Base-by-base conservation (phyloP, 2,113 vertebrate genomes). In the Egretta garzetta region DNA sequence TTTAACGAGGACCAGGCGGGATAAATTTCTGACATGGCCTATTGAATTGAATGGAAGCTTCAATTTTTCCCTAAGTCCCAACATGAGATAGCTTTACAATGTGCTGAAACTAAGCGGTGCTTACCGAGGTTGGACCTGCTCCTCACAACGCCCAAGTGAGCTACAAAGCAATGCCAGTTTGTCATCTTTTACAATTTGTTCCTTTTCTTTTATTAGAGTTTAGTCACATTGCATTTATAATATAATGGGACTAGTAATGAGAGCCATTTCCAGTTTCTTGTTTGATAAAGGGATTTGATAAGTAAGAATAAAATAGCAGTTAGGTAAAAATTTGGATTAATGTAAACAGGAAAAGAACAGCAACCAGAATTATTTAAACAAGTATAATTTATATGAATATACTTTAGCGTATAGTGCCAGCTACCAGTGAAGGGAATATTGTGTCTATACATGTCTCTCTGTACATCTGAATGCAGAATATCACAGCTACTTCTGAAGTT, bases 1-100 rank as follows among this genome's bases (percentile, higher is more conserved):
- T 83, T 93, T 90, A 90, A 93, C 59, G 92, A 94, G 93, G 88
- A 82, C 45, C 58, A 90, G 86, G 55, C 74, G 86, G 85, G 60
- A 50, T 80, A 3, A 27, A 77, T 88, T 88, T 92, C 80, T 76
- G 45, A 33, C 35, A 2, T 16, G 33, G 19, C n/a, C 41, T 33
- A 3, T 30, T 55, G 72, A 28, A 28, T 71, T 92, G 74, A 77
- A 73, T 63, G 18, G 75, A 88, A 86, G 32, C 37, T 82, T 93
- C 75, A 63, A 2, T 90, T 59, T 93, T 75, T 67, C 66, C 53
- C 49, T 4, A 27, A 77, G 47, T 82, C 67, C 56, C 82, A 74
- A 52, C 37, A n/a, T 47, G 72, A 88, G 59, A 63, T 62, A 83
- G 43, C 41, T 97, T 95, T 93, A 86, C 67, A 60, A 16, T 4